Conservation (phyloP, 2,113 vertebrate genomes). For the Lepus europaeus region DNA sequence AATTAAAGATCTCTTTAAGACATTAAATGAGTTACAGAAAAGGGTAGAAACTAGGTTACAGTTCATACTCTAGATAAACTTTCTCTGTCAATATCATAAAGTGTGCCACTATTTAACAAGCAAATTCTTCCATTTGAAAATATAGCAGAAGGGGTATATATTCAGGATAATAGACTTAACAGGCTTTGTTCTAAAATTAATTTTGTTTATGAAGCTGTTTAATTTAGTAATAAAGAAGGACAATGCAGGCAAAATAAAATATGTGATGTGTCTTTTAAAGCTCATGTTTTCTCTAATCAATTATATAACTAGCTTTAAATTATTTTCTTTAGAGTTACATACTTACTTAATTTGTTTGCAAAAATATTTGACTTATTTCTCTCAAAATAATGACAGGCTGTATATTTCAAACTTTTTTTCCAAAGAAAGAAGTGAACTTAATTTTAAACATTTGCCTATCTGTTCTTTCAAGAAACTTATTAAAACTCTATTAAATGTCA, state of each 20-base stretch:
- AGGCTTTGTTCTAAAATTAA: neutral
- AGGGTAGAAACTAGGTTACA: slow-evolving; percentile 25
- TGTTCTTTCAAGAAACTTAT: slow-evolving; percentile 33
- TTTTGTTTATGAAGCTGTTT: slow-evolving; percentile 7
- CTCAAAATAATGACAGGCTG: neutral
- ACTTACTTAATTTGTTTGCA: neutral
- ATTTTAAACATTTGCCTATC: neutral
- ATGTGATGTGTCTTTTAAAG: neutral
- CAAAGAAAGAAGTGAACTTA: neutral
- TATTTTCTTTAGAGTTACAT: neutral
- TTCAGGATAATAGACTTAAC: neutral
- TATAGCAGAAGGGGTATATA: neutral
- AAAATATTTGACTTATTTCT: slow-evolving; percentile 1
- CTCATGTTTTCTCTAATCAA: neutral
- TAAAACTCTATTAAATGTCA: neutral
- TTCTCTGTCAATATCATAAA: neutral
- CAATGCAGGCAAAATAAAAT: slow-evolving; percentile 6
- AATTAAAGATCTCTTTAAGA: slow-evolving; percentile 48
- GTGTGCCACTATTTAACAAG: neutral
- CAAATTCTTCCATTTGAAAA: neutral
- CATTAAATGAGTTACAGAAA: slow-evolving; percentile 36
- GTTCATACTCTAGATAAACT: neutral
- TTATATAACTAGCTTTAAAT: neutral
- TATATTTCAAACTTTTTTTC: slow-evolving; percentile 27
- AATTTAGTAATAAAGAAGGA: slow-evolving; percentile 46